Evolutionary conservation across 2,888 invertebrate species (phyloP), one percentile per base, ranked within the genome.

Genomic region (Tipula confusa): DNA sequence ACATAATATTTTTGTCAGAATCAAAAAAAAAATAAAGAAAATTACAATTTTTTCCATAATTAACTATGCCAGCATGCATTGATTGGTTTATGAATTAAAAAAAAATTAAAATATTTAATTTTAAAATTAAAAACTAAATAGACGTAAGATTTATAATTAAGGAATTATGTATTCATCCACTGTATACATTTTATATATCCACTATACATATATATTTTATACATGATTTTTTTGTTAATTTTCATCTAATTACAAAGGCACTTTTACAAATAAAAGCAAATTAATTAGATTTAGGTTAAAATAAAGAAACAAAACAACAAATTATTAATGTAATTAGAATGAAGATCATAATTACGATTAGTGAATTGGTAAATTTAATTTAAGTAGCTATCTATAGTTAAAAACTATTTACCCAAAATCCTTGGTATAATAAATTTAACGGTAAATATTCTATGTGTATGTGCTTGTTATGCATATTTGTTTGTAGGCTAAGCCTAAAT

Each of bases 331-430:
- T 43, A 43, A 43, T 43, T 43, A 43, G 43, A 24, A 64, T 18
- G 64, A 64, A 64, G 64, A 64, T 24, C 18, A 24, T 64, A 64
- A 64, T 24, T 64, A 24, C 24, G 24, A 64, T 64, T 64, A 64
- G 64, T 24, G 24, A 64, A 64, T 64, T 64, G 64, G 64, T 64
- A 64, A 64, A 64, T 24, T 64, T 64, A 64, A 64, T 64, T 64
- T 24, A 64, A n/a, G n/a, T 64, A 24, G 18, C 15, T 43, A 43
- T n/a, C 15, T 43, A 43, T n/a, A 43, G 15, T n/a, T 7, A 43
- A 43, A 64, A 64, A 64, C 24, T 64, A 64, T 64, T 64, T 64
- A 64, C 64, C 64, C 64, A 64, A 64, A 64, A 64, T 64, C 24
- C 64, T 64, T 64, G 64, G 64, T 64, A 64, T 9, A 64, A 64